Evolutionary conservation across 2,113 vertebrate species (phyloP).

Genomic region (Cardinalis cardinalis): DNA sequence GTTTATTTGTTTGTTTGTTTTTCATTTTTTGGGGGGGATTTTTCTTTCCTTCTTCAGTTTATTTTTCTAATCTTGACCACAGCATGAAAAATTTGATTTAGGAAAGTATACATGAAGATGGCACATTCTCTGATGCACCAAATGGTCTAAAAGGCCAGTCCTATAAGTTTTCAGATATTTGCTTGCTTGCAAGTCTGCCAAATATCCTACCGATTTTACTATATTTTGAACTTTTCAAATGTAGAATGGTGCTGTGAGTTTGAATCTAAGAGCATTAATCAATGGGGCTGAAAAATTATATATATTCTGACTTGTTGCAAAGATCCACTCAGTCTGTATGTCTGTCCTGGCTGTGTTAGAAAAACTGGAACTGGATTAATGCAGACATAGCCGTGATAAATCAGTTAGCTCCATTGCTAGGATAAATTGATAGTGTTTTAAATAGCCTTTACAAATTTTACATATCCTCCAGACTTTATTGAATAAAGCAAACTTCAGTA

Average conservation of each 20-base stretch:
- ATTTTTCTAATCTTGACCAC: background rate
- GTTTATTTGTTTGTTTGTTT: background rate
- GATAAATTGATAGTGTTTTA: constrained; percentile 49
- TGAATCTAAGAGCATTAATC: background rate
- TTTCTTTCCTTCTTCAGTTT: background rate
- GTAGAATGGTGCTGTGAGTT: background rate
- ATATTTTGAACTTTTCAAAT: background rate
- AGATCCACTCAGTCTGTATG: background rate
- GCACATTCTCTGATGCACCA: background rate
- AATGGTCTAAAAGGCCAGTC: background rate
- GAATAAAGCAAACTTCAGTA: constrained; percentile 8
- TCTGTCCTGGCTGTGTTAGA: background rate
- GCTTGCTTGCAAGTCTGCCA: background rate
- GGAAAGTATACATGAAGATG: background rate
- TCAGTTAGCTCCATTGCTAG: constrained; percentile 40
- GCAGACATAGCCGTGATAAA: constrained; percentile 56
- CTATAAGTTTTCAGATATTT: background rate
- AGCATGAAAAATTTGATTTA: background rate
- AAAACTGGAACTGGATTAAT: constrained; percentile 33
- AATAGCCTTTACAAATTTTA: constrained; percentile 50
- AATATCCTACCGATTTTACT: background rate
- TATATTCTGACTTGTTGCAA: background rate
- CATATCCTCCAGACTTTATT: background rate
- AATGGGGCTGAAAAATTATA: background rate
- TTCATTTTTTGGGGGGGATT: background rate